Evolutionary conservation across 2,797 vertebrate genomes (phyloP).

Genomic region (Pangasius djambal): DNA sequence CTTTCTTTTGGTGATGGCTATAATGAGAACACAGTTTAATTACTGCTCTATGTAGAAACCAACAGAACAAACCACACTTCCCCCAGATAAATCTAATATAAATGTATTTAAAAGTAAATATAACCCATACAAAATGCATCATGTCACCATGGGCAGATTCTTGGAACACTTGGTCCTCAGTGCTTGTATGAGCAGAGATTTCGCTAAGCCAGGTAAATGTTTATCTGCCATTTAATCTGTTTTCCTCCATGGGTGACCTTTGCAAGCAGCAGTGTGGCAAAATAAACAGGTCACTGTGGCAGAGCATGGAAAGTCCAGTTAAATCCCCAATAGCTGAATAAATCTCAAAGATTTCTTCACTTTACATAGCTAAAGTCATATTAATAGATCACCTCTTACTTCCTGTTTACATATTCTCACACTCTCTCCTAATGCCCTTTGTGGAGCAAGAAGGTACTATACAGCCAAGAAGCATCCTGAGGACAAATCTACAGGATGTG

Average conservation of each 20-base stretch:
- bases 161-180: slow-evolving; percentile 9
- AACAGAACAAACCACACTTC: background rate
- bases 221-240: slow-evolving; percentile 51
- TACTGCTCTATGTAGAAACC: slow-evolving; percentile 52
- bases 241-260: slow-evolving; percentile 47
- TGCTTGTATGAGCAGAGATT: slow-evolving; percentile 37
- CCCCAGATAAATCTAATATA: background rate
- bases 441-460: background rate
- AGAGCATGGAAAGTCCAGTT: slow-evolving; percentile 24
- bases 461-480: background rate
- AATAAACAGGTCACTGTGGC: slow-evolving; percentile 47
- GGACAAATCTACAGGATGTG: background rate
- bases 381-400: slow-evolving; percentile 7
- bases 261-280: slow-evolving; percentile 44
- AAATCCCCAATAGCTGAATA: slow-evolving; percentile 14
- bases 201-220: slow-evolving; percentile 51
- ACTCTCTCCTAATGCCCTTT: background rate
- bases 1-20: slow-evolving; percentile 25
- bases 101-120: background rate
- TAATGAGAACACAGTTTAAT: slow-evolving; percentile 43
- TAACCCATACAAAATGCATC: background rate
- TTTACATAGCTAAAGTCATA: slow-evolving; percentile 7
- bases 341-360: slow-evolving; percentile 25
- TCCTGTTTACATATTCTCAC: slow-evolving; percentile 26
- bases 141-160: background rate